Conservation (phyloP, 2,797 vertebrate genomes). For the Sebastolobus altivelis region DNA sequence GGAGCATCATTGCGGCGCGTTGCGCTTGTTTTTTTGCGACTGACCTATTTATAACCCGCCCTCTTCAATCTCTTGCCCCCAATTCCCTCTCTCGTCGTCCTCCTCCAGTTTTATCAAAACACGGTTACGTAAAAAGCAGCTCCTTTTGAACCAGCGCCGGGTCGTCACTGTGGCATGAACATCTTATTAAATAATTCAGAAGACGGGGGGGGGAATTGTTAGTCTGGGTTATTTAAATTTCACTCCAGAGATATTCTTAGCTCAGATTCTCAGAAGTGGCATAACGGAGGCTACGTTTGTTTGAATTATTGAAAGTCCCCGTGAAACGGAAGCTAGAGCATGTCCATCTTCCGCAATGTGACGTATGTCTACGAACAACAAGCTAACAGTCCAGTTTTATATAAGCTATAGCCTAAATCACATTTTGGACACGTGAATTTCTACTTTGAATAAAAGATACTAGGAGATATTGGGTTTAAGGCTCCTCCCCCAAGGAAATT, state of each 20-base stretch:
- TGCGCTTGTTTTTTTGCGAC: constrained; percentile 60
- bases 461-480: no score
- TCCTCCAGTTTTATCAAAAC: constrained; percentile 72
- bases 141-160: constrained; percentile 34
- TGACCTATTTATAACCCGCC: constrained; percentile 85
- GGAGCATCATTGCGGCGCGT: constrained; percentile 67
- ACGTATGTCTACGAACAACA: not conserved
- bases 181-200: constrained; percentile 67
- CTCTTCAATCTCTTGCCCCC: constrained; percentile 70
- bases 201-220: constrained; percentile 26
- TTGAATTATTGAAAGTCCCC: constrained; percentile 6
- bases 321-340: not conserved
- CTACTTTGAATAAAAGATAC: no score
- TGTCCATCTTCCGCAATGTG: not conserved
- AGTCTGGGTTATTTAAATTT: constrained; percentile 53
- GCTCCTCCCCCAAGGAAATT: no score
- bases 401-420: not conserved
- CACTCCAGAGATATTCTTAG: constrained; percentile 50
- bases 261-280: not conserved
- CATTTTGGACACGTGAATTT: no score
- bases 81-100: constrained; percentile 63
- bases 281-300: not conserved
- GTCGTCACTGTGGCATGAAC: constrained; percentile 26
- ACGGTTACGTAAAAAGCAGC: constrained; percentile 57
- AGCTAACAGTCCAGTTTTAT: not conserved